Evolutionary conservation across 2,797 vertebrate genomes (phyloP).

Genomic region (Malacoraja senta): DNA sequence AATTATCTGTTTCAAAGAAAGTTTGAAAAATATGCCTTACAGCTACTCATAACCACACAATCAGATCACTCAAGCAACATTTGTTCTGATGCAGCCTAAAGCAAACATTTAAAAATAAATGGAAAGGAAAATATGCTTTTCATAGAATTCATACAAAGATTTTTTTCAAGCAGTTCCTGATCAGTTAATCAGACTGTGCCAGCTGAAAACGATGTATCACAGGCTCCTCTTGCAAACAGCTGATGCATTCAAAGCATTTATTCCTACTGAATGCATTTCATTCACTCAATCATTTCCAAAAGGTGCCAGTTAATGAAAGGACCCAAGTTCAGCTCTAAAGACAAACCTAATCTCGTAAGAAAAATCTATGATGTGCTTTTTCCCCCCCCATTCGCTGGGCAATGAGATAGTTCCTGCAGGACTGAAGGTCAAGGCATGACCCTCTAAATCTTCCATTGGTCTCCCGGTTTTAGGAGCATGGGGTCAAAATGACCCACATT

Average conservation of each 20-base stretch:
- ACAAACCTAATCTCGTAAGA: slow-evolving; percentile 37
- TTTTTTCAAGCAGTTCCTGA: background rate
- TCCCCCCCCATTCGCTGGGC: background rate
- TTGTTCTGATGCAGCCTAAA: background rate
- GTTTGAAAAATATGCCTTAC: background rate
- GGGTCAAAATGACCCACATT: slow-evolving; percentile 37
- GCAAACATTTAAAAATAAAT: background rate
- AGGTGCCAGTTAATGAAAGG: slow-evolving; percentile 1
- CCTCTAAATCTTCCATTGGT: slow-evolving; percentile 33
- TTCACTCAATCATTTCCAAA: slow-evolving; percentile 27
- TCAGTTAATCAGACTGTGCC: background rate
- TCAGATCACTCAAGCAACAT: background rate
- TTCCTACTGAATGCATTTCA: slow-evolving; percentile 15
- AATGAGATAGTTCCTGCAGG: slow-evolving; percentile 33
- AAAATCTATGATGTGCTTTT: slow-evolving; percentile 35
- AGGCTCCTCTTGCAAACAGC: background rate
- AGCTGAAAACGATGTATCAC: background rate
- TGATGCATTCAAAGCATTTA: slow-evolving; percentile 13
- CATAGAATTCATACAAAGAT: background rate
- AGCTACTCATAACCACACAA: background rate
- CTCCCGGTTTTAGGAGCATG: slow-evolving; percentile 30
- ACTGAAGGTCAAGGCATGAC: slow-evolving; percentile 38
- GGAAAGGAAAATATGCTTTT: background rate
- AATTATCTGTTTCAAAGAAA: background rate
- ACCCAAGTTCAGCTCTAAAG: slow-evolving; percentile 36